Percentiles rank a stretch among this genome's conserved stretches.
Evolutionary conservation across 2,888 invertebrate species (phyloP).

Genomic region (Drosophila putrida): DNA sequence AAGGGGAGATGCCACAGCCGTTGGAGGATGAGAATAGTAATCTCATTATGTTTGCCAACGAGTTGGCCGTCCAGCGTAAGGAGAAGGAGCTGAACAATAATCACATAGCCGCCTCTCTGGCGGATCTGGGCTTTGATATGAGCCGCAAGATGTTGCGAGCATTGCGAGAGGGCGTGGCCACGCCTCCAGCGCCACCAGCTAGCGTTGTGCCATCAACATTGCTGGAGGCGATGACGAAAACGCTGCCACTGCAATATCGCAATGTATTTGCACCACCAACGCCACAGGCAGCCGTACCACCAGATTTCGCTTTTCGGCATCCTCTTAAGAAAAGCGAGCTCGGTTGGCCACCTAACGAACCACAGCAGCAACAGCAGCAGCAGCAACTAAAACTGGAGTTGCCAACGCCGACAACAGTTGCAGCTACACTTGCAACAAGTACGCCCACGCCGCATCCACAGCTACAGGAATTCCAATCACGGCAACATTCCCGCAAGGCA

Average conservation of each 20-base stretch:
- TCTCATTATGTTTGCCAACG: conserved; percentile 86
- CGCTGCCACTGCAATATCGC: conserved; percentile 88
- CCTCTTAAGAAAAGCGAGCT: conserved; percentile 80
- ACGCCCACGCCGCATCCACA: conserved; percentile 60
- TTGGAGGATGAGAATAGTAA: conserved; percentile 94
- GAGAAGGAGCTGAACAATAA: conserved; percentile 78
- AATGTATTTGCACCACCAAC: conserved; percentile 85
- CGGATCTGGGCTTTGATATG: conserved; percentile 76
- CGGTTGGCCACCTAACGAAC: conserved; percentile 52
- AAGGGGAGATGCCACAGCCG: conserved; percentile 50
- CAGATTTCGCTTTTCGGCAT: conserved; percentile 88
- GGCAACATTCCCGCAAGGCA: conserved; percentile 61
- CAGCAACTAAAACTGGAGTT: conserved; percentile 56
- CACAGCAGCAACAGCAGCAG: conserved; percentile 37
- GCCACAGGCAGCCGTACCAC: conserved; percentile 36
- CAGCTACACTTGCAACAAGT: conserved; percentile 52
- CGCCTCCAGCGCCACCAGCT: conserved; percentile 68
- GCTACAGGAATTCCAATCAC: conserved; percentile 70
- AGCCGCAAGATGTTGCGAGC: conserved; percentile 74
- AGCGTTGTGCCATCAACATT: conserved; percentile 87
- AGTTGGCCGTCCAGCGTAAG: conserved; percentile 64
- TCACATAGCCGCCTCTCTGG: conserved; percentile 71
- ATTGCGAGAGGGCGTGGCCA: conserved; percentile 62
- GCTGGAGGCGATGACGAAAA: conserved; percentile 90
- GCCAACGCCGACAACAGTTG: conserved; percentile 20